Base-by-base conservation (phyloP, 2,888 invertebrate genomes). In the Drosophila birchii region DNA sequence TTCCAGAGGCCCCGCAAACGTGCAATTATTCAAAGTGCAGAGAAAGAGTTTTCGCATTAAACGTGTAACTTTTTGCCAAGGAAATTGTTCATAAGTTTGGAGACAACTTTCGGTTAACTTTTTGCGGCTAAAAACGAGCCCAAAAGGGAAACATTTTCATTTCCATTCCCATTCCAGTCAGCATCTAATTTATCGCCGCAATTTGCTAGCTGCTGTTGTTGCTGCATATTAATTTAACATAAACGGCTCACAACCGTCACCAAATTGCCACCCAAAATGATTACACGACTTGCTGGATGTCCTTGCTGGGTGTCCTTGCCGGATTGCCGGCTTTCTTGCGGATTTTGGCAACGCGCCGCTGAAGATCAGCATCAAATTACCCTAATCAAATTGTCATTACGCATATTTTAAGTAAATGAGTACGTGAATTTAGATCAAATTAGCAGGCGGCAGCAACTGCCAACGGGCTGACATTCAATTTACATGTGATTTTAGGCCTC, bases 361-460 rank as follows among this genome's bases (percentile, higher is more conserved):
- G 64, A 78, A 80, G 82, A 90, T 89, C 84, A 88, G 76, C 82
- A 73, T 63, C 71, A 88, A 88, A 88, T 88, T 89, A 89, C 84
- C 78, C 77, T 88, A 88, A 90, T 89, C 87, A 90, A 88, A 88
- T 88, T 84, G 67, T 80, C 78, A 87, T 88, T 81, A 86, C 71
- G 84, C 81, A 90, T 88, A 90, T 89, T 89, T 86, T 81, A 83
- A 74, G 77, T 80, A 80, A 86, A 86, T 89, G 86, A 78, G 85
- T 83, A 79, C 85, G 85, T 76, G 87, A 79, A 86, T 86, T 84
- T 81, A 60, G 75, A 80, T 77, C 78, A 78, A 86, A 88, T 82
- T 76, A 78, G 78, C 73, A 34, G 47, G 41, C 41, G 39, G 20
- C 61, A 44, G 58, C 71, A 58, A 49, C 41, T 61, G 47, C 64